Conservation (phyloP, 1,140 invertebrate genomes). For the Cydia pomonella region DNA sequence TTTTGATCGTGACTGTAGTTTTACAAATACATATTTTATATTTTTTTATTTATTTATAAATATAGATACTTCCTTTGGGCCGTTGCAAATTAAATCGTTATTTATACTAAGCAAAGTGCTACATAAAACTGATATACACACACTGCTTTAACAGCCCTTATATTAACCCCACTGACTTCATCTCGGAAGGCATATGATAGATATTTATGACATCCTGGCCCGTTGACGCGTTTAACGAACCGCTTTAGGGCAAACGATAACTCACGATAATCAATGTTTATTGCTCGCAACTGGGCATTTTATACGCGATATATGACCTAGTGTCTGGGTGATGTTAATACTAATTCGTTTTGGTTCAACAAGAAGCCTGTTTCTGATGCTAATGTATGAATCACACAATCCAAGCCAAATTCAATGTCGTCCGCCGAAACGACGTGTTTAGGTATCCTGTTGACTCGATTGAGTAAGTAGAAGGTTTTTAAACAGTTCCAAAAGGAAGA, state of each 20-base stretch:
- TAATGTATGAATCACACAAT: background rate
- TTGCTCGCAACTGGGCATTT: background rate
- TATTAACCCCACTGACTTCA: conserved; percentile 9
- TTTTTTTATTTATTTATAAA: too few species aligned
- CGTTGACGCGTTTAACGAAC: conserved; percentile 13
- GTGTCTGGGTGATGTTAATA: background rate
- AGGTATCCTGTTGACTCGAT: too few species aligned
- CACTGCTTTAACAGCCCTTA: background rate
- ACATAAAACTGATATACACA: background rate
- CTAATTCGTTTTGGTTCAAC: background rate
- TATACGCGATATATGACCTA: background rate
- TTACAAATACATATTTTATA: too few species aligned
- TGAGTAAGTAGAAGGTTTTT: too few species aligned
- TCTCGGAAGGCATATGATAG: conserved; percentile 1
- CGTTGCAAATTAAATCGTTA: too few species aligned
- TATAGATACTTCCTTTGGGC: too few species aligned
- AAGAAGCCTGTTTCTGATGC: background rate
- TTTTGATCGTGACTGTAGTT: too few species aligned
- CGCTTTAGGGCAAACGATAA: background rate
- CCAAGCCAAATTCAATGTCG: background rate
- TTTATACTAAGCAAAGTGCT: background rate
- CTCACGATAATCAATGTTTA: conserved; percentile 3
- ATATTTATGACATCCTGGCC: conserved; percentile 11
- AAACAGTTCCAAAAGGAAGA: too few species aligned
- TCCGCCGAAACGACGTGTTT: too few species aligned